Evolutionary conservation across 2,888 invertebrate genomes (phyloP).

Genomic region (Thecocarcelia acutangulata): DNA sequence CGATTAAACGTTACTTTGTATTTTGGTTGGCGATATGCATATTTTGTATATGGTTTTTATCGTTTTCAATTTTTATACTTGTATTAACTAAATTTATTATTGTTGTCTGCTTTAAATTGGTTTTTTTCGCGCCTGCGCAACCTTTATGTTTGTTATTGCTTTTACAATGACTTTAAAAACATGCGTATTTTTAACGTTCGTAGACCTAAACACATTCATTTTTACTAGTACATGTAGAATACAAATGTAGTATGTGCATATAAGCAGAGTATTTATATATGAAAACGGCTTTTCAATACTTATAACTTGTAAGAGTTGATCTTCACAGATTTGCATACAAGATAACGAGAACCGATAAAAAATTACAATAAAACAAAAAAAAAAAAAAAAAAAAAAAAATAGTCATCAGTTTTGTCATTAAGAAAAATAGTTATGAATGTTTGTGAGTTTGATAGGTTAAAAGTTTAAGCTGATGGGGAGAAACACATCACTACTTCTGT

Average conservation of each 20-base stretch:
- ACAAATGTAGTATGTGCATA: neutral
- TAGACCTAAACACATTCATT: neutral
- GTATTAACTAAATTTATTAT: constrained; percentile 48
- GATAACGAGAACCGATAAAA: constrained; percentile 50
- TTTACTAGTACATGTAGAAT: neutral
- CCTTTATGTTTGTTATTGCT: constrained; percentile 28
- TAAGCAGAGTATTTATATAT: neutral
- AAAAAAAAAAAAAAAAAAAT: too few relatives aligned
- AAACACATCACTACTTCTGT: too few relatives aligned
- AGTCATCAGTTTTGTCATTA: constrained; percentile 56
- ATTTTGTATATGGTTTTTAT: constrained; percentile 18
- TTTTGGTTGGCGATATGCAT: too few relatives aligned
- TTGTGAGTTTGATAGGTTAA: constrained; percentile 39
- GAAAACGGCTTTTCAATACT: constrained; percentile 2
- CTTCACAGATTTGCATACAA: constrained; percentile 52
- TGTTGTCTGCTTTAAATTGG: constrained; percentile 46
- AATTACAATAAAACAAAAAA: too few relatives aligned
- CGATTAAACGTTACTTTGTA: too few relatives aligned
- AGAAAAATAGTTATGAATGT: constrained; percentile 37
- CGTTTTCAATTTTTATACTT: constrained; percentile 29
- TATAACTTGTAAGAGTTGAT: constrained; percentile 46
- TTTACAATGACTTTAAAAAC: constrained; percentile 4
- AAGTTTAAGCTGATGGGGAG: constrained; percentile 29
- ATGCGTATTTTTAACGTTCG: constrained; percentile 9
- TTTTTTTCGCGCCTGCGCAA: constrained; percentile 56